Base-by-base conservation (phyloP, 2,888 invertebrate genomes). In the Zygogramma bicolorata region DNA sequence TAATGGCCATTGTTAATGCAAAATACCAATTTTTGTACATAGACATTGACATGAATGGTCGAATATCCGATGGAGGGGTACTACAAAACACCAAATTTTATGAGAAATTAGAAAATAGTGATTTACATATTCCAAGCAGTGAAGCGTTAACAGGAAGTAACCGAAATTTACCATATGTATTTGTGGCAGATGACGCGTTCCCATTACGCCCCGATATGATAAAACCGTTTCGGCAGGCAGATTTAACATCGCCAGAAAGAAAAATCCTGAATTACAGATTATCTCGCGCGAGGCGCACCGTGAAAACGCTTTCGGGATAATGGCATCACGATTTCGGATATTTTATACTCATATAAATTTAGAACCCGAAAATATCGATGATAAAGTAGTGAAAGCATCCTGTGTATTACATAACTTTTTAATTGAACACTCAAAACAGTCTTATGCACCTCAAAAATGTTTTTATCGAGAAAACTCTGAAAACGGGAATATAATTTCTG, bases 41-140 rank as follows among this genome's bases (percentile, higher is more conserved):
- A 8, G 75, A 81, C 74, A 71, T 78, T 67, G 81, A 78, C 6
- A 68, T 74, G 15, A 79, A 82, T 72, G 80, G 80, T 27, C 69
- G 81, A 62, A 72, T 77, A 70, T 77, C 57, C 25, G 80, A 80
- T 77, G 80, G 77, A 49, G 78, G 77, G 40, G 77, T 80, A 5
- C 74, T 80, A 62, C 67, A 79, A 61, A 67, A 80, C 25, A 72
- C 76, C 15, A 67, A 62, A 27, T 75, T 81, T 61, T 71, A 63
- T 67, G 65, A 71, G 71, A 69, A 73, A 29, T 69, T 80, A 34
- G 53, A 69, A 40, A 68, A 57, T 18, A 31, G 34, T 38, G 15
- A 40, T 15, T 18, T 65, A 7, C 7, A 49, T 0, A 31, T 66
- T 10, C 65, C 70, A 46, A 60, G 10, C 8, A 7, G 22, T 1